Conservation (phyloP, 2,888 invertebrate species). For the Acholoe squamosa region DNA sequence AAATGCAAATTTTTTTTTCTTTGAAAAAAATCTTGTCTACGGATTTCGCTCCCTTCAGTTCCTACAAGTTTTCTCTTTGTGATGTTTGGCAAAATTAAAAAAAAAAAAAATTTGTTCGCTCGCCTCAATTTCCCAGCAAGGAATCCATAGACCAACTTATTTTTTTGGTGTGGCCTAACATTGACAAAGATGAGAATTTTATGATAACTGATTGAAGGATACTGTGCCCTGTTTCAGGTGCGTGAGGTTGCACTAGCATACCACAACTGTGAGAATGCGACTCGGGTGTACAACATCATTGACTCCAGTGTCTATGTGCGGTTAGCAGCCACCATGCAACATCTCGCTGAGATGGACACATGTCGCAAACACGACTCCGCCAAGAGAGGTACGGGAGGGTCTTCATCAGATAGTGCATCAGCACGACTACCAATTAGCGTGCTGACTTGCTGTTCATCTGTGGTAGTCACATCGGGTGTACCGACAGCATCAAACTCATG, state of each 20-base stretch:
- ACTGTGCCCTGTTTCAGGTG: slow-evolving; percentile 84
- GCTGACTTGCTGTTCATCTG: slow-evolving; percentile 43
- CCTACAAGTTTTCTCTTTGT: too few relatives aligned
- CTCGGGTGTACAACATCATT: slow-evolving; percentile 35
- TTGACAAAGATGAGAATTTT: neutral
- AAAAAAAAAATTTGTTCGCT: too few relatives aligned
- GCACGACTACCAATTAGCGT: too few relatives aligned
- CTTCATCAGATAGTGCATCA: neutral
- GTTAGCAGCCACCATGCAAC: slow-evolving; percentile 48
- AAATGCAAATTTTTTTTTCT: too few relatives aligned
- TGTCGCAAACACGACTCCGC: slow-evolving; percentile 10
- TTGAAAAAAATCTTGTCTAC: too few relatives aligned
- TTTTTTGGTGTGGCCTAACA: too few relatives aligned
- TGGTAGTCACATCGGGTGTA: neutral
- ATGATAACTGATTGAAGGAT: neutral
- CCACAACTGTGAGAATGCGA: slow-evolving; percentile 86
- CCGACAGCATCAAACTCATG: slow-evolving; percentile 61
- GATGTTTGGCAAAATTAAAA: too few relatives aligned
- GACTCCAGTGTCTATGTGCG: slow-evolving; percentile 55
- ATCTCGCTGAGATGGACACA: slow-evolving; percentile 40
- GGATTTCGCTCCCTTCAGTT: too few relatives aligned
- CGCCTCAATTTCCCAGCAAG: too few relatives aligned
- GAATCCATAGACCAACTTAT: too few relatives aligned
- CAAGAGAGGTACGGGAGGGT: neutral
- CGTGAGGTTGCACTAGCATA: slow-evolving; percentile 90